Conservation (phyloP, 2,888 invertebrate genomes). For the Lydus trimaculatus region DNA sequence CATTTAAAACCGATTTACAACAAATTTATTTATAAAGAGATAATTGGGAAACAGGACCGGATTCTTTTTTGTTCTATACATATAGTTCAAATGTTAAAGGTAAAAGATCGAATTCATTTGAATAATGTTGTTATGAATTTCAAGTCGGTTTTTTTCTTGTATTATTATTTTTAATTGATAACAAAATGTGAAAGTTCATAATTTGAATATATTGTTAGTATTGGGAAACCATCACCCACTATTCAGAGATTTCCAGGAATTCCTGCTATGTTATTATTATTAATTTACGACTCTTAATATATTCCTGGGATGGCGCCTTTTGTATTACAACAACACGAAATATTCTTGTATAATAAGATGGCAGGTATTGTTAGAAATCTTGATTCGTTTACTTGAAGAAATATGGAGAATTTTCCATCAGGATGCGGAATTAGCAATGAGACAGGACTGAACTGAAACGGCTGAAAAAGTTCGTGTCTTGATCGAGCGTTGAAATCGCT, state of each 20-base stretch:
- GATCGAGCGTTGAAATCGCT: background rate
- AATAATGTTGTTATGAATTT: background rate
- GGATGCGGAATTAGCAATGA: too few species aligned
- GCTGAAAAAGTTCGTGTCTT: background rate
- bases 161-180: background rate
- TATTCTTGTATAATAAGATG: background rate
- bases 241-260: background rate
- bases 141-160: background rate
- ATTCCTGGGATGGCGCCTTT: slow-evolving; percentile 5
- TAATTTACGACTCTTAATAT: background rate
- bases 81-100: background rate
- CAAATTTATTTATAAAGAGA: background rate
- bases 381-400: background rate
- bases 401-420: background rate
- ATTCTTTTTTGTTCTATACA: background rate
- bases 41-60: background rate
- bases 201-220: background rate
- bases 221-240: background rate
- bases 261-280: background rate
- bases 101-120: background rate
- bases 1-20: background rate
- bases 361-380: background rate
- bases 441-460: background rate
- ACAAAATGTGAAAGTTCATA: slow-evolving; percentile 3
- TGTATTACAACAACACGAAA: background rate